phyloP scores from a whole-genome alignment of 92 coral and sea anemone genomes.

The Porites evermanni region DNA sequence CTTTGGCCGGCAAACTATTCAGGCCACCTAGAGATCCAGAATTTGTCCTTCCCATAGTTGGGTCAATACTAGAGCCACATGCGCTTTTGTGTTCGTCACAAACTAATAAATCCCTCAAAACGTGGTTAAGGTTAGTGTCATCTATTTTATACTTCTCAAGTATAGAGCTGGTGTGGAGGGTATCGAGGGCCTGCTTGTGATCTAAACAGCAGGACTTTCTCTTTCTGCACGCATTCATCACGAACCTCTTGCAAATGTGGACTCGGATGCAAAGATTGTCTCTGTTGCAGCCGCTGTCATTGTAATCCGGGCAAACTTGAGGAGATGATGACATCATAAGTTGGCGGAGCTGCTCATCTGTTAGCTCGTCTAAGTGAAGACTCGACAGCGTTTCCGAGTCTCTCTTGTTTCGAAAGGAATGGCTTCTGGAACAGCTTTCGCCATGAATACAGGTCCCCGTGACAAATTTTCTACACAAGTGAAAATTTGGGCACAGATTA shows the following conservation, averaged over 20 bases:
- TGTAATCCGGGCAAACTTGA: conserved; percentile 20
- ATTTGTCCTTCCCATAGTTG: background rate
- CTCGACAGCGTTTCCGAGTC: background rate
- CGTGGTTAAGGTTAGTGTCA: background rate
- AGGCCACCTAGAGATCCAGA: background rate
- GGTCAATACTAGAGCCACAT: background rate
- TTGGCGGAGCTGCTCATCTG: conserved; percentile 18
- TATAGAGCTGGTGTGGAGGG: background rate
- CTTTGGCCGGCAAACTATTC: background rate
- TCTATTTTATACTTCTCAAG: background rate
- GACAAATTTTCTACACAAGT: conserved; percentile 22
- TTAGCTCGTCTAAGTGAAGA: background rate
- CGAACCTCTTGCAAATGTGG: conserved; percentile 14
- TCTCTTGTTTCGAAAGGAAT: conserved; percentile 27
- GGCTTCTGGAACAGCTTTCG: conserved; percentile 1
- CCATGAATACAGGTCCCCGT: background rate
- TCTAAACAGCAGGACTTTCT: background rate
- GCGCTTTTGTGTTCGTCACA: background rate
- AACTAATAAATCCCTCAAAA: conserved; percentile 7
- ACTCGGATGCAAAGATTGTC: background rate
- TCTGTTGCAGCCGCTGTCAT: background rate
- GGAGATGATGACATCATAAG: conserved; percentile 22
- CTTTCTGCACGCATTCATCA: conserved; percentile 1
- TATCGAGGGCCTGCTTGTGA: conserved; percentile 15
- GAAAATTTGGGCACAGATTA: background rate